Conservation (phyloP, 2,888 invertebrate genomes). For the Leptura quadrifasciata region DNA sequence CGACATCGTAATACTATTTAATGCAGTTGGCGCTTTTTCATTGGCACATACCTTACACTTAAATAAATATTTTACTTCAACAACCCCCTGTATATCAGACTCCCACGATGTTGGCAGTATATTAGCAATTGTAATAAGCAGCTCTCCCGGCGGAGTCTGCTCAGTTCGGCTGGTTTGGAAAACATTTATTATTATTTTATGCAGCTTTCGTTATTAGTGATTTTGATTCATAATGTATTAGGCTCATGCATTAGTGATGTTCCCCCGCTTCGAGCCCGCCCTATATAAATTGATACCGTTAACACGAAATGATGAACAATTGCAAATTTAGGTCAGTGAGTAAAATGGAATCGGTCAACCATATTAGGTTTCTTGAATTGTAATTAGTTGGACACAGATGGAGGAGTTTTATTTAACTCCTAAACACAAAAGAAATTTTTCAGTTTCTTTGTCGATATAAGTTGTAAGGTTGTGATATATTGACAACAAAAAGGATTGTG, state of each 20-base stretch:
- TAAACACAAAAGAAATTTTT: too few relatives aligned
- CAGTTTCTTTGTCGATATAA: too few relatives aligned
- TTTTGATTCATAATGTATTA: slow-evolving; percentile 62
- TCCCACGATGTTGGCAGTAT: slow-evolving; percentile 58
- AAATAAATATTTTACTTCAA: slow-evolving; percentile 1
- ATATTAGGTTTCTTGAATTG: not conserved
- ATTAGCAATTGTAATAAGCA: slow-evolving; percentile 71
- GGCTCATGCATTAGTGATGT: slow-evolving; percentile 56
- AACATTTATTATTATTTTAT: slow-evolving; percentile 70
- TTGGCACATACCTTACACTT: not conserved
- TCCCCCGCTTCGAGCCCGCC: not conserved
- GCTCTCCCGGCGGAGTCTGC: slow-evolving; percentile 60
- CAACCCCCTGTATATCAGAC: slow-evolving; percentile 61
- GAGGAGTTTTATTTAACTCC: not conserved
- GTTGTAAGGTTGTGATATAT: too few relatives aligned
- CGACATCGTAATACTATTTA: too few relatives aligned
- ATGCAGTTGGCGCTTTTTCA: too few relatives aligned
- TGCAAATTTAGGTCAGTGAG: slow-evolving; percentile 31
- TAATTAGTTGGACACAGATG: slow-evolving; percentile 13
- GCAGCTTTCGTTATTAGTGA: slow-evolving; percentile 63
- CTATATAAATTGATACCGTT: slow-evolving; percentile 14
- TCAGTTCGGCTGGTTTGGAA: slow-evolving; percentile 62
- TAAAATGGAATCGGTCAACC: slow-evolving; percentile 16
- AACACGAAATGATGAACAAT: slow-evolving; percentile 20
- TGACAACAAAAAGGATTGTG: too few relatives aligned